Percentiles rank a stretch among this genome's conserved stretches.
These are phyloP conservation scores for Schizothorax lantsangensis DNA, from an alignment of 2,797 vertebrate species.

Conservation along the genomic window DNA sequence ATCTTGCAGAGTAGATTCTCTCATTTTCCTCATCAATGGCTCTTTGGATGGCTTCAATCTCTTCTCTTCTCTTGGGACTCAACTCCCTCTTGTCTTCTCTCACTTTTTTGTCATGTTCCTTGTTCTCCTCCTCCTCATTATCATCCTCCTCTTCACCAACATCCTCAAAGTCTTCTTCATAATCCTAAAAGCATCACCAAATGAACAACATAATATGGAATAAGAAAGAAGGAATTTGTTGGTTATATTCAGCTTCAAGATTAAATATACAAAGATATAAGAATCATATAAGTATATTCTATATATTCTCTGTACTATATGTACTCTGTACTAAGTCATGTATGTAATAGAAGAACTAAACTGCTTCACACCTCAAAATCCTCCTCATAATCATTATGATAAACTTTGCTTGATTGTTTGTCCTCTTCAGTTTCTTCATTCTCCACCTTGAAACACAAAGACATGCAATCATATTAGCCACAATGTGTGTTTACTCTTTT, in stretches of 20 bases:
- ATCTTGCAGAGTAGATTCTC: constrained; percentile 72
- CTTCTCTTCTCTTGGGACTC: constrained; percentile 72
- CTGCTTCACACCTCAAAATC: constrained; percentile 90
- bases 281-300: no score
- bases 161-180: constrained; percentile 94
- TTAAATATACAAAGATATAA: background rate
- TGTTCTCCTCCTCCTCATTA: constrained; percentile 60
- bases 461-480: constrained; percentile 9
- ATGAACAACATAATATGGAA: constrained; percentile 55
- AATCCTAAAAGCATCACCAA: constrained; percentile 79
- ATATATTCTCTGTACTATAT: background rate
- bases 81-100: constrained; percentile 67
- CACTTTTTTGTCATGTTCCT: constrained; percentile 36
- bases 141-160: constrained; percentile 72
- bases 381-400: constrained; percentile 82
- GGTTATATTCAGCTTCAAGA: background rate
- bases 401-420: constrained; percentile 58
- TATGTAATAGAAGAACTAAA: background rate
- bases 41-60: constrained; percentile 88
- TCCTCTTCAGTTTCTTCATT: constrained; percentile 61
- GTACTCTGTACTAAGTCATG: background rate
- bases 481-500: background rate
- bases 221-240: background rate
- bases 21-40: constrained; percentile 93
- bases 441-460: constrained; percentile 71